phyloP scores from a whole-genome alignment of 2,888 invertebrate species.

The Agriotes lineatus region DNA sequence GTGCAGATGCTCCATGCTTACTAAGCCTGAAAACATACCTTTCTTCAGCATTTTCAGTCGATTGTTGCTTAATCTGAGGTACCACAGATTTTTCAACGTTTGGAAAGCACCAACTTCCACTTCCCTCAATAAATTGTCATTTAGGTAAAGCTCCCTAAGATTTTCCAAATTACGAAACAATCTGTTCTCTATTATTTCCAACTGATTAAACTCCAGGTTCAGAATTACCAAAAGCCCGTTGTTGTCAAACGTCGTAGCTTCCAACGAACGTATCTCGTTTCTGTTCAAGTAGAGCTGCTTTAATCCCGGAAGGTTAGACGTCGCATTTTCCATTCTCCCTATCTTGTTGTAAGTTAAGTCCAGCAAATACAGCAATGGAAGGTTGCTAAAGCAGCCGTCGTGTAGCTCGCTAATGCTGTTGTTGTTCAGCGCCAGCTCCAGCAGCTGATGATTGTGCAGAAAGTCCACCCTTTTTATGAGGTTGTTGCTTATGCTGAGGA shows the following conservation, averaged over 20 bases:
- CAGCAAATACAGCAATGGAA: not conserved
- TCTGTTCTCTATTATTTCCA: not conserved
- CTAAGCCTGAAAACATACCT: not conserved
- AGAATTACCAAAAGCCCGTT: not conserved
- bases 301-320: not conserved
- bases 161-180: not conserved
- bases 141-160: not conserved
- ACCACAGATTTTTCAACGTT: not conserved
- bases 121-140: not conserved
- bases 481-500: not conserved
- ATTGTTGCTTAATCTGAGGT: conserved; percentile 2
- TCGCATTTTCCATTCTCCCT: not conserved
- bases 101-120: not conserved
- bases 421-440: not conserved
- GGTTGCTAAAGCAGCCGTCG: not conserved
- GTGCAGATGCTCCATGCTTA: not conserved
- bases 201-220: not conserved
- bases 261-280: not conserved
- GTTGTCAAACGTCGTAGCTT: not conserved
- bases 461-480: not conserved
- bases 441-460: not conserved
- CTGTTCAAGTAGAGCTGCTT: not conserved
- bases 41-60: conserved; percentile 44
- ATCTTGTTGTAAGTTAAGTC: not conserved
- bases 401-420: not conserved